Percentiles rank a stretch among this genome's conserved stretches.
These are phyloP conservation scores for Arvicanthis niloticus DNA, from an alignment of 2,113 vertebrate genomes.

Conservation along the genomic window DNA sequence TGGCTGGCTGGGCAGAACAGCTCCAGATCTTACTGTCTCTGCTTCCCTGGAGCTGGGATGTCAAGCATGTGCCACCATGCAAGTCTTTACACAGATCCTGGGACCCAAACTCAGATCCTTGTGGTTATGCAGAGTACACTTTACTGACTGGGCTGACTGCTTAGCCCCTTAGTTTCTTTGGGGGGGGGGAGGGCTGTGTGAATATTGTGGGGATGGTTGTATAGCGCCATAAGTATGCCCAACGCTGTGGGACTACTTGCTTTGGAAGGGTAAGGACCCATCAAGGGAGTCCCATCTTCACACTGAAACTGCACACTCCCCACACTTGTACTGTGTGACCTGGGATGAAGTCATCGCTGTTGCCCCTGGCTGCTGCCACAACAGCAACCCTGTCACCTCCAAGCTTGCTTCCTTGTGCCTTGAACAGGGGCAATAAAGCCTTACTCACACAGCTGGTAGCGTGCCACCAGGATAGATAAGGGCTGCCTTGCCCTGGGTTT, in stretches of 20 bases:
- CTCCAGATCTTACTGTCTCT: neutral
- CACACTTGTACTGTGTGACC: neutral
- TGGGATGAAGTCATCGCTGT: neutral
- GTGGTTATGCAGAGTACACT: neutral
- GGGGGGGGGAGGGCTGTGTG: no score
- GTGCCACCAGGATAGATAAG: slow-evolving; percentile 59
- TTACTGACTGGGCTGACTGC: neutral
- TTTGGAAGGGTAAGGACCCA: neutral
- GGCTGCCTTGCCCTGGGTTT: neutral
- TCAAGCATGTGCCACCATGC: no score
- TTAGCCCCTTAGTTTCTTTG: neutral
- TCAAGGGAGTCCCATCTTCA: neutral
- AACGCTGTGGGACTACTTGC: rapidly evolving
- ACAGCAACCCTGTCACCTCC: neutral
- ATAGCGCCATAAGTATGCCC: rapidly evolving
- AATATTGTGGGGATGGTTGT: neutral
- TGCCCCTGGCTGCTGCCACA: neutral
- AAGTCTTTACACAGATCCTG: neutral
- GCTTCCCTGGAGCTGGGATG: neutral
- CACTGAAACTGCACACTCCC: neutral
- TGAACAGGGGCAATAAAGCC: neutral
- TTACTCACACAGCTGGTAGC: slow-evolving; percentile 24
- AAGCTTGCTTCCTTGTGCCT: slow-evolving; percentile 40
- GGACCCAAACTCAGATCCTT: neutral
- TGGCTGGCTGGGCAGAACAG: neutral